These are phyloP conservation scores for Vireo griseus DNA, from an alignment of 2,797 vertebrate species.

Conservation along the genomic window DNA sequence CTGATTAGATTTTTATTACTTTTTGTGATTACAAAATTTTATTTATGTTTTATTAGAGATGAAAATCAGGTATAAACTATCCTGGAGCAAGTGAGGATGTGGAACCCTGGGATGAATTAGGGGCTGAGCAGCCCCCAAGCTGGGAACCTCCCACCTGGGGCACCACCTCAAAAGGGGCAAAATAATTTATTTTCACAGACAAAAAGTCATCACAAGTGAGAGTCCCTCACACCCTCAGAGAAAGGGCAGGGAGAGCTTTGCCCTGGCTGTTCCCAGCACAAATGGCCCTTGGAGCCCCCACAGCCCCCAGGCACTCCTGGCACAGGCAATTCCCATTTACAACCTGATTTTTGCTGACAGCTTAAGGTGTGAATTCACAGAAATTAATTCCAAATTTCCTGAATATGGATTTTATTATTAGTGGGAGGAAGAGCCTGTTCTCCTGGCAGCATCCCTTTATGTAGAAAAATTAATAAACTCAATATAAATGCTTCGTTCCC, in stretches of 20 bases:
- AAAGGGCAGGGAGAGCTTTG: background rate
- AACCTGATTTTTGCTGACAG: background rate
- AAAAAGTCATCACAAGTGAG: background rate
- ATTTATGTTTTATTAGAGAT: conserved; percentile 4
- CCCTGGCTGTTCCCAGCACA: background rate
- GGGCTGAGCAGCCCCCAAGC: accelerated
- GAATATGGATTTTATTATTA: background rate
- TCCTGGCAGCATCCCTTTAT: background rate
- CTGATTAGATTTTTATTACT: background rate
- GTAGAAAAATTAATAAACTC: background rate
- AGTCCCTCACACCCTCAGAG: background rate
- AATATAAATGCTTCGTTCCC: background rate
- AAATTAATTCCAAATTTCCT: background rate
- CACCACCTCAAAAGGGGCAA: background rate
- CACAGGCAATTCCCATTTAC: background rate
- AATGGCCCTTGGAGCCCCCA: background rate
- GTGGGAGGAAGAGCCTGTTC: background rate
- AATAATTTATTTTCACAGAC: background rate
- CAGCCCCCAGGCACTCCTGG: accelerated
- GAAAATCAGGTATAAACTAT: conserved; percentile 30
- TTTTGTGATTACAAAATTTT: conserved; percentile 9
- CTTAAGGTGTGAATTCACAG: background rate
- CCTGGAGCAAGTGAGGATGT: background rate
- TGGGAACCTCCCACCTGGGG: background rate
- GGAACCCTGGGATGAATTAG: background rate